phyloP scores from a whole-genome alignment of 2,113 vertebrate species.

The Hyaena hyaena region DNA sequence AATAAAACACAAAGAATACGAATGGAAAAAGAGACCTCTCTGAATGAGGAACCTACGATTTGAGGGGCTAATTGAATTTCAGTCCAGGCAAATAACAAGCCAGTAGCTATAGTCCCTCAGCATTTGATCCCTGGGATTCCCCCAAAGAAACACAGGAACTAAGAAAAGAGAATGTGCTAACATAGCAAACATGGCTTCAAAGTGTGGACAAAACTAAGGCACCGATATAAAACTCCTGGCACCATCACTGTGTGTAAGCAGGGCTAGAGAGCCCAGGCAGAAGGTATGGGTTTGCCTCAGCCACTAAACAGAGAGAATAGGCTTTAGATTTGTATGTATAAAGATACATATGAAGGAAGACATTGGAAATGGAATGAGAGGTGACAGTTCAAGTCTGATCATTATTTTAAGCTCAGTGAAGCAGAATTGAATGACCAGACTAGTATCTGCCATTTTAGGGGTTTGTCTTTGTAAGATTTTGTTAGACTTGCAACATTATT shows the following conservation, averaged over 20 bases:
- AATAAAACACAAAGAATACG: neutral
- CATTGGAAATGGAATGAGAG: neutral
- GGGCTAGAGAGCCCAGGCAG: neutral
- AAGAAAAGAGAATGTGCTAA: neutral
- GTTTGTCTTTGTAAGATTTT: neutral
- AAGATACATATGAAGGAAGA: neutral
- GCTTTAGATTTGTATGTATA: neutral
- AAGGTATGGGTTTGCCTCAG: neutral
- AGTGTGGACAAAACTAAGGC: neutral
- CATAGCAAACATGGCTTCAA: neutral
- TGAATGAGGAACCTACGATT: neutral
- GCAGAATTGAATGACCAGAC: neutral
- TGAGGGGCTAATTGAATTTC: neutral
- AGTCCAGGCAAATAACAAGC: neutral
- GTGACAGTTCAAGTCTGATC: neutral
- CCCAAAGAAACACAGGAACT: neutral
- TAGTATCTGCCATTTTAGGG: neutral
- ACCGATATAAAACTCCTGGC: neutral
- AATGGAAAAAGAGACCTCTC: neutral
- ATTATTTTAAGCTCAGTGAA: conserved; percentile 26
- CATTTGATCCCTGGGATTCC: neutral
- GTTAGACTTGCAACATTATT: conserved; percentile 20
- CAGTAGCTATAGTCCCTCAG: neutral
- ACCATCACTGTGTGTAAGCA: neutral
- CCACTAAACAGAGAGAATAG: neutral